These are phyloP conservation scores for Ophion ellenae DNA, from an alignment of 2,888 invertebrate species.

Conservation along the genomic window DNA sequence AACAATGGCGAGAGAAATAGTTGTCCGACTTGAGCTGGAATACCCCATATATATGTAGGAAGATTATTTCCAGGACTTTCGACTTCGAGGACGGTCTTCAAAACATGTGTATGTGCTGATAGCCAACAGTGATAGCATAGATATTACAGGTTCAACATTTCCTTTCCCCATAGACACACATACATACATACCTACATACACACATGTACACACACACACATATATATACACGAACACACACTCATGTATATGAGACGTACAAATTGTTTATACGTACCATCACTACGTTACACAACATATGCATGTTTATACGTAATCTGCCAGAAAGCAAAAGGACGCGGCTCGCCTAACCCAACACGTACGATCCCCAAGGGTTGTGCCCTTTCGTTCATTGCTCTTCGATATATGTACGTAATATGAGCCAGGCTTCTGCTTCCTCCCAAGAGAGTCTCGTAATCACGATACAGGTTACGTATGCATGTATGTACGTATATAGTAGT, in stretches of 20 bases:
- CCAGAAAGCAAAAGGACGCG: background rate
- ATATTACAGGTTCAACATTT: too few species aligned
- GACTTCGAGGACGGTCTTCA: too few species aligned
- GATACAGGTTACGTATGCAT: constrained; percentile 31
- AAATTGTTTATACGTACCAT: background rate
- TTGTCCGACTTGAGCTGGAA: too few species aligned
- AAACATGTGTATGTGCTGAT: too few species aligned
- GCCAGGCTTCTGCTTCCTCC: constrained; percentile 28
- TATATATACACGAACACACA: background rate
- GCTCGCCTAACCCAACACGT: background rate
- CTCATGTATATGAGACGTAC: constrained; percentile 5
- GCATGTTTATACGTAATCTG: background rate
- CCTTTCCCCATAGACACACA: too few species aligned
- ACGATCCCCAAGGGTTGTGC: background rate
- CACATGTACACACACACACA: too few species aligned
- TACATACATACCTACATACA: background rate
- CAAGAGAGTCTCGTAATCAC: constrained; percentile 50
- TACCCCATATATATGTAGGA: background rate
- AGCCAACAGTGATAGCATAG: too few species aligned
- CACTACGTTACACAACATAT: background rate
- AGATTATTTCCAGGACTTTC: too few species aligned
- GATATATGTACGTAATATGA: constrained; percentile 1
- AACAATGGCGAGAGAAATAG: too few species aligned
- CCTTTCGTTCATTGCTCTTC: background rate
- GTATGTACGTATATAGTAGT: background rate